Percentiles rank a stretch among this genome's conserved stretches.
phyloP scores from a whole-genome alignment of 2,113 vertebrate genomes.

The Rhinichthys klamathensis region DNA sequence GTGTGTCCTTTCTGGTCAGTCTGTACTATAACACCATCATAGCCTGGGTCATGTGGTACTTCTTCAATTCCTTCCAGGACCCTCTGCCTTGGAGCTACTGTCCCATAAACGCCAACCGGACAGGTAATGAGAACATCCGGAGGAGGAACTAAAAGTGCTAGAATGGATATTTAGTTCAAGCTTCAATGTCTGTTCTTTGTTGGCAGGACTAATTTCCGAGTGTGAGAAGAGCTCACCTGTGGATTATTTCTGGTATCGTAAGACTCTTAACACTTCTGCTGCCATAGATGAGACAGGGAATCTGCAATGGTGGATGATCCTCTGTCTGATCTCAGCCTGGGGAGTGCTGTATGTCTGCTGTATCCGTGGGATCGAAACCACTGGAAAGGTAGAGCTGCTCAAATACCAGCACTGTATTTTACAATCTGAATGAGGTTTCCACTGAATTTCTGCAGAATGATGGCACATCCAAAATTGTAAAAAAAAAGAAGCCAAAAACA shows the following conservation, averaged over 20 bases:
- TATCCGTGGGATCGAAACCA: conserved; percentile 92
- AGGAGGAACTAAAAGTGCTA: background rate
- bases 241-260: conserved; percentile 93
- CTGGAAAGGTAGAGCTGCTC: conserved; percentile 84
- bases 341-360: conserved; percentile 82
- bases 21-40: conserved; percentile 95
- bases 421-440: background rate
- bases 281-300: conserved; percentile 76
- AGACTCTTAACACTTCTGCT: conserved; percentile 84
- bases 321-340: conserved; percentile 85
- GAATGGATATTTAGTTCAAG: background rate
- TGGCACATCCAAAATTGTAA: background rate
- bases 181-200: background rate
- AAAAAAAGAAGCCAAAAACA: no score
- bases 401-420: background rate
- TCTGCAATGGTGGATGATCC: conserved; percentile 86
- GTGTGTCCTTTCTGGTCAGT: conserved; percentile 84
- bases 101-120: conserved; percentile 77
- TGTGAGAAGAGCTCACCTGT: conserved; percentile 84
- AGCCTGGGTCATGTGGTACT: conserved; percentile 79
- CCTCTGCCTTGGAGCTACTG: conserved; percentile 88
- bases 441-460: background rate
- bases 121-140: conserved; percentile 72
- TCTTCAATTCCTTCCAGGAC: conserved; percentile 73
- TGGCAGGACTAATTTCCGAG: conserved; percentile 77